Evolutionary conservation across 2,888 invertebrate genomes (phyloP).

Genomic region (Heliconius hortense): DNA sequence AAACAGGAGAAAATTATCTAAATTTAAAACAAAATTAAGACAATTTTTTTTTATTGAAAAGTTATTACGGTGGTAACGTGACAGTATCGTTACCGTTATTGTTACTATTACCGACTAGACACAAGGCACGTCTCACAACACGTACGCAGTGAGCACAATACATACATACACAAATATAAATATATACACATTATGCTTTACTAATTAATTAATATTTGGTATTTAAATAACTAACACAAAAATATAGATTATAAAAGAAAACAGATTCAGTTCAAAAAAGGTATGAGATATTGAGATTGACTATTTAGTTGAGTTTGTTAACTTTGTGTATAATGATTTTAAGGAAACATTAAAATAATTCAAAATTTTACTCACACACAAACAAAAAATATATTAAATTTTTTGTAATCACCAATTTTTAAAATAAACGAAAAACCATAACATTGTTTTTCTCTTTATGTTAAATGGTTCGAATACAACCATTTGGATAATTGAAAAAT

Average conservation of each 20-base stretch:
- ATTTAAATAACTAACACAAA: slow-evolving; percentile 38
- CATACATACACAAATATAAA: slow-evolving; percentile 9
- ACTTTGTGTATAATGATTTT: no score
- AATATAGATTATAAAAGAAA: background rate
- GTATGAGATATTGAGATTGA: background rate
- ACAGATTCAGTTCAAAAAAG: background rate
- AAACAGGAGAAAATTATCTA: no score
- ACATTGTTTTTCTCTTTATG: no score
- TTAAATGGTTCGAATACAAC: no score
- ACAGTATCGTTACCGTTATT: background rate
- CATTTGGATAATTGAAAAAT: no score
- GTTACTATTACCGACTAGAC: slow-evolving; percentile 24
- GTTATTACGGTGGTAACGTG: background rate
- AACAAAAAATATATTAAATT: no score
- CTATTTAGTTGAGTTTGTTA: background rate
- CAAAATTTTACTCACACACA: no score
- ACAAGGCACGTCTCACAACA: slow-evolving; percentile 25
- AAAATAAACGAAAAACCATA: no score
- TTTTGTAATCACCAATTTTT: no score
- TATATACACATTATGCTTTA: slow-evolving; percentile 24
- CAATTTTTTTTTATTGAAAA: background rate
- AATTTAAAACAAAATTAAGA: background rate
- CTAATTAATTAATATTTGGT: slow-evolving; percentile 43
- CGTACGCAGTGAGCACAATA: slow-evolving; percentile 16
- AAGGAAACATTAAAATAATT: no score